phyloP scores from a whole-genome alignment of 1,140 invertebrate genomes.

The Aphidius gifuensis region DNA sequence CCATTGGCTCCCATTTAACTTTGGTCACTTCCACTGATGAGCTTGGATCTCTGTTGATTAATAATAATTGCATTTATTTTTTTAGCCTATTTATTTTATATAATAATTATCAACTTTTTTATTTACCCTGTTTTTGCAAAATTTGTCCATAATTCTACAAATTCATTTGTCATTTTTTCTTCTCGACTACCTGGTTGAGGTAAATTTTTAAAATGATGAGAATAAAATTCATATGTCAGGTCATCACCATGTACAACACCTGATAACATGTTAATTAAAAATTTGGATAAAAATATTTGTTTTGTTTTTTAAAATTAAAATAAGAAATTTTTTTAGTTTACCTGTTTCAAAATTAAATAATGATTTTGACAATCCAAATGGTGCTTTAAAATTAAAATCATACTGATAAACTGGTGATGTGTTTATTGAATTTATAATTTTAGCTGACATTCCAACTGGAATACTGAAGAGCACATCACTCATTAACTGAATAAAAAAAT shows the following conservation, averaged over 20 bases:
- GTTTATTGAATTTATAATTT: conserved; percentile 35
- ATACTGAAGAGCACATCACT: conserved; percentile 37
- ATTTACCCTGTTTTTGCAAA: conserved; percentile 58
- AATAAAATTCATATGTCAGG: conserved; percentile 63
- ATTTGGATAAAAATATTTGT: not conserved
- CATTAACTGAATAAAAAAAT: conserved; percentile 35
- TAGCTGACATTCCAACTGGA: conserved; percentile 30
- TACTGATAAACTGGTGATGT: conserved; percentile 46
- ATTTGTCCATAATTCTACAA: conserved; percentile 54
- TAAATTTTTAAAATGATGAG: conserved; percentile 41
- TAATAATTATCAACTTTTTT: not conserved
- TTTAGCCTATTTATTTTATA: not conserved
- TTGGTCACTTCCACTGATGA: conserved; percentile 41
- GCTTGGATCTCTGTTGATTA: conserved; percentile 52
- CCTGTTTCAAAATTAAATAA: conserved; percentile 34
- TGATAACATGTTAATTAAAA: conserved; percentile 22
- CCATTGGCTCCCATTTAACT: conserved; percentile 50
- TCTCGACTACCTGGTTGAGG: conserved; percentile 33
- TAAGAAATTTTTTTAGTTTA: conserved; percentile 22
- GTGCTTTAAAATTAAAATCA: conserved; percentile 39
- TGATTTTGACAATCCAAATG: conserved; percentile 42
- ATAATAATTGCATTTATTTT: not conserved
- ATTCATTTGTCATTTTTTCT: conserved; percentile 43
- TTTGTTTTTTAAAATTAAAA: conserved; percentile 4
- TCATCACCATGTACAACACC: conserved; percentile 70